Base-by-base conservation (phyloP, 1,140 invertebrate species). In the Caenorhabditis tropicalis region DNA sequence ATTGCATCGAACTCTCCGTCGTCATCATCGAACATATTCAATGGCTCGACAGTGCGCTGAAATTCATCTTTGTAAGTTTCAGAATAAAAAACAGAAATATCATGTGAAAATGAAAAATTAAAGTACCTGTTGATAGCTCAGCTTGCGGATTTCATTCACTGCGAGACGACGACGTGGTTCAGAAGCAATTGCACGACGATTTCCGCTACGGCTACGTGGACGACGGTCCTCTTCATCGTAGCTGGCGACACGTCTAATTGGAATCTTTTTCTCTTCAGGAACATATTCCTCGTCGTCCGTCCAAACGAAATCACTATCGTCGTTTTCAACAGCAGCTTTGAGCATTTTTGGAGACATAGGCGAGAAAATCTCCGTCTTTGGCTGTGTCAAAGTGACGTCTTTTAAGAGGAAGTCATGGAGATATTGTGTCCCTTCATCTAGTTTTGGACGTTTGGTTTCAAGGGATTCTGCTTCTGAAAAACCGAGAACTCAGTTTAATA, bases 171-270 rank as follows among this genome's bases (percentile, higher is more conserved):
- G 65, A 43, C 65, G 65, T 74, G 65, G 65, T 43, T 39, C 65
- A 0, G 65, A 74, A 5, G 65, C 65, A 2, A 43, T n/a, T 7
- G n/a, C 2, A 24, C 65, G 65, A 24, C 65, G 65, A 10, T 43
- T n/a, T 12, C 36, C 65, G 7, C 65, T 21, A 19, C 10, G n/a
- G 33, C 29, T 43, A n/a, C 65, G 65, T n/a, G 29, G 65, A 46
- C 65, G 65, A 24, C 65, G 65, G 24, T 74, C 65, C 36, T 74
- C 65, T 24, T 74, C 65, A 74, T 74, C 65, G 19, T 43, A 46
- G 4, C 65, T 74, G 1, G 36, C 21, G 0, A 27, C 65, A 24
- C 65, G 65, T 27, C 65, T 33, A 24, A 74, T 74, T n/a, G 58
- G 58, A 6, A 36, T 65, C 15, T 74, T 74, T 36, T 74, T 43